These are phyloP conservation scores for Tetramorium alpestre DNA, from an alignment of 1,140 invertebrate species.

Conservation along the genomic window DNA sequence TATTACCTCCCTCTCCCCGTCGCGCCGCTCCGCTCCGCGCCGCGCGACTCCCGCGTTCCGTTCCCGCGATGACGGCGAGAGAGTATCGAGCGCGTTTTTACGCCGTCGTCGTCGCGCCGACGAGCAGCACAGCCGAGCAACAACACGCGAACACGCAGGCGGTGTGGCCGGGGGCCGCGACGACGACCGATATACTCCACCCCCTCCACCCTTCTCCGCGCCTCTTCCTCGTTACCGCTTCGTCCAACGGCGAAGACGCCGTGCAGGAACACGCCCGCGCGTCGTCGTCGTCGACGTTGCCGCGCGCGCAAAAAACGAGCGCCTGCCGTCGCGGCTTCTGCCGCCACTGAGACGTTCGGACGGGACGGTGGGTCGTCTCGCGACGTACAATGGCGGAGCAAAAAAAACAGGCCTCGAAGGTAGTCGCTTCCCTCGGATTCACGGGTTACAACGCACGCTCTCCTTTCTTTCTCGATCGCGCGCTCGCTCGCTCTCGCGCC, in stretches of 20 bases:
- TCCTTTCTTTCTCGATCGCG: conserved; percentile 46
- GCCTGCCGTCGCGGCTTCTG: conserved; percentile 46
- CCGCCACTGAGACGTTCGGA: conserved; percentile 35
- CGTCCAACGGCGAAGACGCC: conserved; percentile 35
- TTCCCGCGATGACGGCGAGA: conserved; percentile 4
- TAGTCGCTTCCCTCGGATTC: conserved; percentile 69
- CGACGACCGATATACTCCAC: conserved; percentile 15
- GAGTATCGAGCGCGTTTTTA: conserved; percentile 43
- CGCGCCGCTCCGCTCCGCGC: neutral
- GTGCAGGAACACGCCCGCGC: conserved; percentile 29
- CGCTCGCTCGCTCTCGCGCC: neutral
- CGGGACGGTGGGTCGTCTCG: conserved; percentile 15
- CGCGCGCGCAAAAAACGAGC: neutral
- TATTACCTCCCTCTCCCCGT: conserved; percentile 7
- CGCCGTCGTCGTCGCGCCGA: conserved; percentile 11
- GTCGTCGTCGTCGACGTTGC: neutral
- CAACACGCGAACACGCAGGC: conserved; percentile 12
- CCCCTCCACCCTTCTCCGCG: neutral
- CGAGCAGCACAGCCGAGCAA: conserved; percentile 10
- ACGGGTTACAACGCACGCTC: conserved; percentile 47
- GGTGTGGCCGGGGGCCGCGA: neutral
- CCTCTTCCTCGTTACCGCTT: neutral
- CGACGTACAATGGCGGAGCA: conserved; percentile 77
- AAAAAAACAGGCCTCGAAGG: conserved; percentile 73
- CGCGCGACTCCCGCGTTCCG: neutral